Base-by-base conservation (phyloP, 2,888 invertebrate species). In the Chrysina gloriosa region DNA sequence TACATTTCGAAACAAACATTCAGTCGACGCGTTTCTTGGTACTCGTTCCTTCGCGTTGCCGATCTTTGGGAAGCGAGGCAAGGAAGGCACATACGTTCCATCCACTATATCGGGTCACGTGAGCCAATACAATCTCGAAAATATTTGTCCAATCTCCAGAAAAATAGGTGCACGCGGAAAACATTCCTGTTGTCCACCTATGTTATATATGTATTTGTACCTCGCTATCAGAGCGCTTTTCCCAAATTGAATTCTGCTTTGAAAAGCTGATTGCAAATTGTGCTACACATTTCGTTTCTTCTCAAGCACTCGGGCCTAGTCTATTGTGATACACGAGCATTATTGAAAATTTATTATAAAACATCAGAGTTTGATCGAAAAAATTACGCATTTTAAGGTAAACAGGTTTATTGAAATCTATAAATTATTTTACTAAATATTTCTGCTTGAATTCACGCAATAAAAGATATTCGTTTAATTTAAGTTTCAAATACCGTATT, bases 101-200 rank as follows among this genome's bases (percentile, higher is more conserved):
- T 66, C 54, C 47, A 34, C 69, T 70, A 70, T 71, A 68, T 70
- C 72, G 70, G 71, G 74, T 71, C 73, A 73, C 73, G 73, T 73
- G 72, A 73, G 52, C 72, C 72, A 75, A 76, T 75, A 73, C 74
- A 76, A 75, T 76, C 74, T 72, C 69, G 70, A 71, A 73, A 73
- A 73, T 74, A 74, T 77, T 73, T 74, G 72, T 72, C 71, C 75
- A 75, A 75, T 76, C 75, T 76, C 72, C 54, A 65, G 69, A 71
- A 69, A 71, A 67, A 67, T 63, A 48, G 67, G 54, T 45, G 29
- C 45, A 56, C 65, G 45, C 42, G 42, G 58, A 58, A 50, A 54
- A 65, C 63, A 63, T 63, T 52, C 63, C 63, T 52, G 63, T 45
- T 48, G 50, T 64, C 50, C 64, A 58, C 39, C 58, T 56, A 56